These are phyloP conservation scores for Asbolus verrucosus DNA, from an alignment of 1,140 invertebrate genomes.

Conservation along the genomic window DNA sequence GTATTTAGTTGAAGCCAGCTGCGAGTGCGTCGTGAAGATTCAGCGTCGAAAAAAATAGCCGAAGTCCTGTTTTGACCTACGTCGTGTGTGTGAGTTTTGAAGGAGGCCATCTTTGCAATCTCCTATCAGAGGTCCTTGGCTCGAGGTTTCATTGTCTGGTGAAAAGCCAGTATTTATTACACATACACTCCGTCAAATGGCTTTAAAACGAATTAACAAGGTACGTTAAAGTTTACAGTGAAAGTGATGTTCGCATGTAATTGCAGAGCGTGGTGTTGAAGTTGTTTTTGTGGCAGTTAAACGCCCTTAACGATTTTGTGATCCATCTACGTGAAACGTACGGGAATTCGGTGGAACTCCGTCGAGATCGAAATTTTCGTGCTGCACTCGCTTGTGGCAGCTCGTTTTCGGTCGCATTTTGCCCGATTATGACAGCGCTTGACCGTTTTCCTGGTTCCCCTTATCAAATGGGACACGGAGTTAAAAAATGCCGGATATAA, in stretches of 20 bases:
- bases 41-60: conserved; percentile 44
- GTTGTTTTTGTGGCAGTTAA: conserved; percentile 60
- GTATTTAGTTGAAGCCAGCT: conserved; percentile 33
- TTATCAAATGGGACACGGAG: conserved; percentile 50
- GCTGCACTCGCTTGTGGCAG: neutral
- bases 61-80: conserved; percentile 66
- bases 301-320: conserved; percentile 69
- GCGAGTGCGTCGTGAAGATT: conserved; percentile 9
- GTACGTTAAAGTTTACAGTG: conserved; percentile 71
- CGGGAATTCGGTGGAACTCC: conserved; percentile 46
- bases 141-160: conserved; percentile 74
- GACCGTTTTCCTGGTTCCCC: conserved; percentile 36
- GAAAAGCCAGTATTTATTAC: conserved; percentile 71
- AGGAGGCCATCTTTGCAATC: conserved; percentile 76
- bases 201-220: conserved; percentile 97
- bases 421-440: neutral
- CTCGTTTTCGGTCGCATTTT: conserved; percentile 15
- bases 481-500: conserved; percentile 65
- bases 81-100: conserved; percentile 73
- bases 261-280: conserved; percentile 30
- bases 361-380: neutral
- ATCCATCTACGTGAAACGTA: conserved; percentile 64
- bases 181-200: conserved; percentile 80
- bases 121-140: conserved; percentile 75
- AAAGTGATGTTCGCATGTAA: conserved; percentile 45